Base-by-base conservation (phyloP, 1,140 invertebrate genomes). In the Hyles euphorbiae region DNA sequence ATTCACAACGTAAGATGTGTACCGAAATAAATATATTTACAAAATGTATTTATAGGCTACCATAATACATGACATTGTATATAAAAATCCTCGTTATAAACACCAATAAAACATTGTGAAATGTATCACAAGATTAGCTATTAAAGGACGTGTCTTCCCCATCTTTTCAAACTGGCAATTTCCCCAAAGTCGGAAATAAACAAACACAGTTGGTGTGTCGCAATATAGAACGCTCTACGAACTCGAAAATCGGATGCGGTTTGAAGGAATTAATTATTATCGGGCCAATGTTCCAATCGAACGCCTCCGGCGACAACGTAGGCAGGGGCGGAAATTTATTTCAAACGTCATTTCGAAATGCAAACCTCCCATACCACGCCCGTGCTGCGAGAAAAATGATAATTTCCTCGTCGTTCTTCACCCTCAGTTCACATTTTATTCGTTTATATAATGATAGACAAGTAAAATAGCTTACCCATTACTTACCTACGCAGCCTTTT, bases 211-310 rank as follows among this genome's bases (percentile, higher is more conserved):
- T 47, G n/a, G 53, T 44, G 36, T 32, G 53, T 54, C 34, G n/a
- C 53, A 52, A 52, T 52, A 52, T 54, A 54, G 11, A 34, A 8
- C 53, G 44, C 44, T n/a, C 22, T 6, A 34, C 44, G 33, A 56
- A 56, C 44, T 45, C 11, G 44, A 58, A 68, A 72, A 62, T 58
- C 68, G 74, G 68, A 75, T 72, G 74, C 63, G 78, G 78, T 72
- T 72, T 79, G 70, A 74, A 60, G 65, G 69, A 78, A 81, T 76
- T 81, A 81, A 78, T 81, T 76, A 83, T 82, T 77, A 84, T 81
- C 78, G 65, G 68, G 80, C 76, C 80, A 84, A 86, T 86, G 76
- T 86, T 86, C 75, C 78, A 83, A 86, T 83, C 70, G 76, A 81
- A 70, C 70, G 68, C 73, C 67, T 67, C 71, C 70, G 66, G 67